A percentile compares a stretch with the other conserved stretches of the same genome.
These are phyloP conservation scores for Brenthis hecate DNA, from an alignment of 2,888 invertebrate species.

Conservation along the genomic window DNA sequence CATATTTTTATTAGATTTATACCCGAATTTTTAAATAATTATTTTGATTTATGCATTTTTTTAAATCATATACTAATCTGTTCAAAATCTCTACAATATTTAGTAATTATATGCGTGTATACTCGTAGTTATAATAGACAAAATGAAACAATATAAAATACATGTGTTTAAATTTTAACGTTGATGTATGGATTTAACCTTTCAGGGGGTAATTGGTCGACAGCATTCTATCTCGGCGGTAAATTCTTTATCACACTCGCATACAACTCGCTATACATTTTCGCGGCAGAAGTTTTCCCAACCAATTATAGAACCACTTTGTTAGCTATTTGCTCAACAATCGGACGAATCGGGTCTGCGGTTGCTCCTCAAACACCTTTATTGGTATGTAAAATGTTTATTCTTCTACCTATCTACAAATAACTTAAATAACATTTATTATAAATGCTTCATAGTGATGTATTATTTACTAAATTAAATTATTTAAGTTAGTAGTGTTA, in stretches of 20 bases:
- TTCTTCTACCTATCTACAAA: neutral
- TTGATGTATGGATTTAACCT: slow-evolving; percentile 31
- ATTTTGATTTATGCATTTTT: no score
- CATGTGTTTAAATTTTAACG: no score
- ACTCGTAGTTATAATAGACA: no score
- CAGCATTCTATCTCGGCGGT: slow-evolving; percentile 83
- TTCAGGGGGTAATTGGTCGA: slow-evolving; percentile 77
- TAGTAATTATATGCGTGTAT: no score
- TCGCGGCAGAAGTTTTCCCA: slow-evolving; percentile 87
- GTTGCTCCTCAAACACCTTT: slow-evolving; percentile 86
- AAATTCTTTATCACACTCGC: slow-evolving; percentile 87
- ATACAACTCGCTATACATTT: slow-evolving; percentile 85
- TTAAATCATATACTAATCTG: neutral
- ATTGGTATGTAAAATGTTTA: slow-evolving; percentile 72
- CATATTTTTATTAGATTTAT: neutral
- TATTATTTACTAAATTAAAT: no score
- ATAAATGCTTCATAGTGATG: no score
- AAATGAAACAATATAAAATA: no score
- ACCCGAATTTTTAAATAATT: no score
- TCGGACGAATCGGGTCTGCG: slow-evolving; percentile 85
- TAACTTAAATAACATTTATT: no score
- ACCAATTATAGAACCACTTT: slow-evolving; percentile 85
- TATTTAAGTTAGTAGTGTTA: no score
- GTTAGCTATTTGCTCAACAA: slow-evolving; percentile 86
- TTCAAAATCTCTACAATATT: neutral